Evolutionary conservation across 1,140 invertebrate genomes (phyloP), one percentile per base, ranked within the genome.

Genomic region (Neotoxoptera formosana): DNA sequence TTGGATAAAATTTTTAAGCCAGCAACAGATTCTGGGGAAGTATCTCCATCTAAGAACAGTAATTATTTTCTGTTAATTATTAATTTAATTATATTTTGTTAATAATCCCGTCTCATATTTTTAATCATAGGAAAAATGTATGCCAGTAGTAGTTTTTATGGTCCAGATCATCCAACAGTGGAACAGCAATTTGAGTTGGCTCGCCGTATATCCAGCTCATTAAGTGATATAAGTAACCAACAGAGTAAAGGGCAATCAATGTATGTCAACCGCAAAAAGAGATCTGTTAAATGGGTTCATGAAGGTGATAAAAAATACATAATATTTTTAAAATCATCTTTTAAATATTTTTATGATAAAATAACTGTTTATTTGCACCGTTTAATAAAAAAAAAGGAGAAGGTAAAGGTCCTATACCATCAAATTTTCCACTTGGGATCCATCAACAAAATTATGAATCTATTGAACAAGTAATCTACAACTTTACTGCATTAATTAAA

Each of bases 181-280:
- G 98, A 99, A 95, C 98, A 99, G 95, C 98, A 99, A 95, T 98
- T 99, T 94, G 97, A 98, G 95, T 96, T 99, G 93, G 98, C 98
- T 83, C 96, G 98, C 84, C 96, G 97, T 95, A 99, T 99, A 95
- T 98, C 98, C 93, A 96, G 97, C 95, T 99, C 98, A n/a, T 95
- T 99, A 94, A 98, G 97, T 94, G 98, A 99, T 94, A 97, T 98
- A 94, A 98, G 97, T 95, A 99, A 99, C 95, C 96, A 97, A 95
- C 97, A 97, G 95, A 98, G 98, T 95, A 97, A 98, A 95, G 98
- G 98, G 34, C 98, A 99, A 95, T 97, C 97, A 94, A 99, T 99
- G 98, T 99, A 99, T 95, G 98, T 98, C 94, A 99, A 98, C 95
- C 96, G 98, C 91, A 98, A 98, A 96, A 98, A 98, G 95, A 96